Conservation (phyloP, 2,797 vertebrate genomes). For the Enteromius thamalakanensis region DNA sequence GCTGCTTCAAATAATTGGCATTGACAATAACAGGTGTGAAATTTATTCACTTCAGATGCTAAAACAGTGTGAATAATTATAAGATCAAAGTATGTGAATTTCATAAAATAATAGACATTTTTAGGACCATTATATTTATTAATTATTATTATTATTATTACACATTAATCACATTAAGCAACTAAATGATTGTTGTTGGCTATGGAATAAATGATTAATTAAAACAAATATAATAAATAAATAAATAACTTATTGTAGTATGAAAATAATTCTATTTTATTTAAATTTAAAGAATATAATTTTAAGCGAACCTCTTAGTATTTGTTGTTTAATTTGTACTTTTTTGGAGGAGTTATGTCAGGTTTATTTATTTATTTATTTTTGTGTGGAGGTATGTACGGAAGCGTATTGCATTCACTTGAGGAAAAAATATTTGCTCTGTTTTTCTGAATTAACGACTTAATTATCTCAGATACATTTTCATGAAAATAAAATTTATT, state of each 20-base stretch:
- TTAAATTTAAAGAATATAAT: neutral
- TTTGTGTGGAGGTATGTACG: neutral
- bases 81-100: neutral
- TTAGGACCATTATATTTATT: neutral
- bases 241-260: neutral
- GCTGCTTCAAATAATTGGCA: constrained; percentile 8
- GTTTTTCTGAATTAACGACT: too few species aligned
- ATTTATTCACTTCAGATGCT: neutral
- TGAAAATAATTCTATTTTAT: too few species aligned
- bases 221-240: neutral
- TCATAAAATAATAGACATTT: neutral
- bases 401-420: too few species aligned
- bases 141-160: neutral
- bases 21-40: neutral
- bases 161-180: neutral
- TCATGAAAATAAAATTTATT: too few species aligned
- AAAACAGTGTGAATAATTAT: neutral
- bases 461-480: too few species aligned
- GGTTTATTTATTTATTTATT: neutral
- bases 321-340: neutral
- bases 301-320: neutral
- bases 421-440: too few species aligned
- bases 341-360: neutral
- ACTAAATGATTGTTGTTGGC: neutral
- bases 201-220: neutral